These are phyloP conservation scores for Ochropacha duplaris DNA, from an alignment of 2,888 invertebrate species.

Conservation along the genomic window DNA sequence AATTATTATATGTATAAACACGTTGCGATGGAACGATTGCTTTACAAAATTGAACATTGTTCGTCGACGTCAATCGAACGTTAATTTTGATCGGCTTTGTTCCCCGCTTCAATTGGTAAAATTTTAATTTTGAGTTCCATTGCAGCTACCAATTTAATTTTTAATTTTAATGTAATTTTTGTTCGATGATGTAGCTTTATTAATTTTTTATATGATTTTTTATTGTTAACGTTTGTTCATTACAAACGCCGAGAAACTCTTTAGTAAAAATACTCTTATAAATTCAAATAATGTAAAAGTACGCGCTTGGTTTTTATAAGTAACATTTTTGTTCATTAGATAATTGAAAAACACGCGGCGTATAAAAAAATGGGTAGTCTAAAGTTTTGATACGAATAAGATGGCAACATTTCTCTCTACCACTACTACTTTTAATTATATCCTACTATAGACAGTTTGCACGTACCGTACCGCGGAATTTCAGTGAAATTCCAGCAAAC, in stretches of 20 bases:
- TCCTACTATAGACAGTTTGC: slow-evolving; percentile 5
- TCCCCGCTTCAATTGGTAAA: slow-evolving; percentile 7
- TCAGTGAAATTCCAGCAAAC: slow-evolving; percentile 32
- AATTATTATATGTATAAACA: slow-evolving; percentile 19
- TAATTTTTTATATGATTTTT: neutral
- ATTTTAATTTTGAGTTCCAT: neutral
- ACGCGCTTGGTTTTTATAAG: too few species aligned
- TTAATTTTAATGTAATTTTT: slow-evolving; percentile 2
- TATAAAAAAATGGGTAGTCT: neutral
- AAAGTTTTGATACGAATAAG: neutral
- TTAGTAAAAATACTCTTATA: too few species aligned
- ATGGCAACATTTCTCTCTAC: neutral
- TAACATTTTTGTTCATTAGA: too few species aligned
- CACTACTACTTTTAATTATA: too few species aligned
- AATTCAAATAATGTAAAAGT: too few species aligned
- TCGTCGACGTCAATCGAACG: slow-evolving; percentile 19
- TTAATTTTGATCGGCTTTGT: slow-evolving; percentile 25
- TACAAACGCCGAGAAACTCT: neutral
- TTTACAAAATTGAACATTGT: slow-evolving; percentile 22
- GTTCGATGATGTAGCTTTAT: neutral
- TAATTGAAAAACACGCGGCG: too few species aligned
- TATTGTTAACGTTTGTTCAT: neutral
- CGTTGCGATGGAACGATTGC: slow-evolving; percentile 14
- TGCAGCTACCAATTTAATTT: neutral
- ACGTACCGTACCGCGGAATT: slow-evolving; percentile 2